Percentiles rank a stretch among this genome's conserved stretches.
Conservation (phyloP, 2,888 invertebrate genomes). For the Eristalis intricaria region DNA sequence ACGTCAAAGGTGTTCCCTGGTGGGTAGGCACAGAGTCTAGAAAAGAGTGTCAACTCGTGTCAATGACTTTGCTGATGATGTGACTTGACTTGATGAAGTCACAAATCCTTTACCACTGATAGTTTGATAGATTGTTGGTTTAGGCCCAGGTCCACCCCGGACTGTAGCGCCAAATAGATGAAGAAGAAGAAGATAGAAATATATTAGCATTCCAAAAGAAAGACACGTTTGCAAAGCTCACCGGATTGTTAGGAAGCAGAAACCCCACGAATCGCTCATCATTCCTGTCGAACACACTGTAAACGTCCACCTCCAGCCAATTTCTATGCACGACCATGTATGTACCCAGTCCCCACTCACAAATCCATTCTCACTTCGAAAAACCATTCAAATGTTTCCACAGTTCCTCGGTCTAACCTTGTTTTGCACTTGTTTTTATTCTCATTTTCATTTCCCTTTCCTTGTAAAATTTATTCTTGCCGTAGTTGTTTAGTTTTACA, state of each 20-base stretch:
- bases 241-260: no score
- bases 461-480: neutral
- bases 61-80: no score
- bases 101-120: no score
- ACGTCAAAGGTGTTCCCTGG: neutral
- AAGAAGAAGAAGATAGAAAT: no score
- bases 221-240: no score
- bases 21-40: neutral
- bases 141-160: no score
- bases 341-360: neutral
- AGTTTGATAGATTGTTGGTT: no score
- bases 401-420: neutral
- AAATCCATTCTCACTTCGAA: neutral
- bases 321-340: neutral
- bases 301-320: conserved; percentile 22
- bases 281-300: conserved; percentile 31
- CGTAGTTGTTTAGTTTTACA: neutral
- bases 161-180: no score
- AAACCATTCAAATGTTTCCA: neutral
- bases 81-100: no score
- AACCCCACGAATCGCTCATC: neutral
- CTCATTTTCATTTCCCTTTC: neutral
- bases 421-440: neutral
- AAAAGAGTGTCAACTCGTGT: no score
- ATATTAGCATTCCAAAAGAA: no score